Percentiles rank a stretch among this genome's conserved stretches.
Evolutionary conservation across 2,113 vertebrate species (phyloP).

Genomic region (Bettongia penicillata): DNA sequence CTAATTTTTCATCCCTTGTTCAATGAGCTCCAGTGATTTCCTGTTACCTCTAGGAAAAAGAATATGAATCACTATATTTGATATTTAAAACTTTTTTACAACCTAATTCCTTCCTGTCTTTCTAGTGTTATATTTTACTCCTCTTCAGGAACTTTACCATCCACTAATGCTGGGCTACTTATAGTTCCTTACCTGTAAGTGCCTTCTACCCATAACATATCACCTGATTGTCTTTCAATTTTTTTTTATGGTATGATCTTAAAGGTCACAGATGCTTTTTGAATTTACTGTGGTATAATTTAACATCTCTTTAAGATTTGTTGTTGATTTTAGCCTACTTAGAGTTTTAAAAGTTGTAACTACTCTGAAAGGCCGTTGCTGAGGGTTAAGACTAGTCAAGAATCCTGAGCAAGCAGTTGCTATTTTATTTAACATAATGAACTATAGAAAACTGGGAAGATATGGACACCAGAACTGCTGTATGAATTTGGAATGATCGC

Average conservation of each 20-base stretch:
- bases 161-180: not conserved
- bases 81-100: not conserved
- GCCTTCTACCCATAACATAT: not conserved
- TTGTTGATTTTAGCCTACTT: not conserved
- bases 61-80: not conserved
- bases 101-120: not conserved
- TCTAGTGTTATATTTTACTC: not conserved
- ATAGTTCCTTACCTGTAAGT: not conserved
- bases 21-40: not conserved
- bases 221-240: not conserved
- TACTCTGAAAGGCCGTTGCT: not conserved
- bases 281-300: not conserved
- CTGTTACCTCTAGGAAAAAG: not conserved
- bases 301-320: not conserved
- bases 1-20: not conserved
- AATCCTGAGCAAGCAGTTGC: not conserved
- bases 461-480: not conserved
- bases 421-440: not conserved
- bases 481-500: not conserved
- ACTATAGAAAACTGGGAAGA: not conserved
- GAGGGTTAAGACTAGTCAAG: not conserved
- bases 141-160: not conserved
- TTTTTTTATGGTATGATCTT: not conserved
- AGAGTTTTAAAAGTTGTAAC: not conserved
- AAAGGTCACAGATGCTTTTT: not conserved